Conservation (phyloP, 1,140 invertebrate genomes). For the Cydia fagiglandana region DNA sequence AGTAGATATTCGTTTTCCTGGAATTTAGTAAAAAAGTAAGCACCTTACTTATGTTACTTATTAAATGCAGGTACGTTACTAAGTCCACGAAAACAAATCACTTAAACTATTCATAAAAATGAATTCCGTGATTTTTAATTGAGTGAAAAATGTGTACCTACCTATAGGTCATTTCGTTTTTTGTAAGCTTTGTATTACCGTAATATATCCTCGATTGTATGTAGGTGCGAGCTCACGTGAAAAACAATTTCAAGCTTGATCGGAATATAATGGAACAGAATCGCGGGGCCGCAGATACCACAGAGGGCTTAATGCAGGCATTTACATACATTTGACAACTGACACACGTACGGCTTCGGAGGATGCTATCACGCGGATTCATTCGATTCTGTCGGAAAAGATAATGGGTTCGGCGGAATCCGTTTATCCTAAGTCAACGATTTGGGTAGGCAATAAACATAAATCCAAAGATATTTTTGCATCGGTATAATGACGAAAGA, state of each 20-base stretch:
- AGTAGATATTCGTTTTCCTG: no score
- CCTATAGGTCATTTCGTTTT: not conserved
- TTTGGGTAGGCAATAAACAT: no score
- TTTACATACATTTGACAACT: constrained; percentile 30
- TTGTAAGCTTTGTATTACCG: not conserved
- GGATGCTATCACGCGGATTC: not conserved
- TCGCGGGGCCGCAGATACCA: constrained; percentile 11
- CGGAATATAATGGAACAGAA: constrained; percentile 22
- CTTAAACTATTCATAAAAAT: no score
- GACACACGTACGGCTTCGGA: not conserved
- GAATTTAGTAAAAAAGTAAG: no score
- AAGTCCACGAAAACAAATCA: no score
- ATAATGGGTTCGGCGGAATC: not conserved
- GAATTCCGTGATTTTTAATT: not conserved
- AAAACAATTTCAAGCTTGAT: constrained; percentile 32
- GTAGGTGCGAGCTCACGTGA: constrained; percentile 24
- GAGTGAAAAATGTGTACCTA: not conserved
- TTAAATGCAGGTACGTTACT: no score
- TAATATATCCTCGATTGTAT: not conserved
- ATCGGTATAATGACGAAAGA: not conserved
- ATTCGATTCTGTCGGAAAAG: not conserved
- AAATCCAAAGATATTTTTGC: no score
- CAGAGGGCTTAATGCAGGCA: constrained; percentile 1
- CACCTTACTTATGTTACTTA: no score
- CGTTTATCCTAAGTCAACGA: not conserved